Conservation (phyloP, 2,797 vertebrate genomes). For the Clamator glandarius region DNA sequence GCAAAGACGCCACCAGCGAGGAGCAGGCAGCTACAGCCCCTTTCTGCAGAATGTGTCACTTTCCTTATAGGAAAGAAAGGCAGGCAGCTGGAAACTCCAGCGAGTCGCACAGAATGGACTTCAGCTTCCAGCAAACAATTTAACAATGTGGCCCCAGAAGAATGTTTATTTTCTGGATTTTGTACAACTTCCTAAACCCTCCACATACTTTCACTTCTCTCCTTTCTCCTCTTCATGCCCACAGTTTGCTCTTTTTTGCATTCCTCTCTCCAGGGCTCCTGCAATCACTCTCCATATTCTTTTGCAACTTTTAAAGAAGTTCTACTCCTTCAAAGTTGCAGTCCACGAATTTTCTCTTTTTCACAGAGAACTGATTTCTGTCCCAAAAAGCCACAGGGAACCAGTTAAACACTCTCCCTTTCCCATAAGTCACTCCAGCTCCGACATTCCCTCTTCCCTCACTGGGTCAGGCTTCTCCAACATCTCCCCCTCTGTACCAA, state of each 20-base stretch:
- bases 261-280: not conserved
- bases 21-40: not conserved
- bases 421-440: not conserved
- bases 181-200: not conserved
- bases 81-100: not conserved
- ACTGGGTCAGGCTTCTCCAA: not conserved
- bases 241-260: not conserved
- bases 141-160: not conserved
- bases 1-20: not conserved
- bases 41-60: not conserved
- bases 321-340: not conserved
- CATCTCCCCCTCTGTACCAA: not conserved
- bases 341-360: not conserved
- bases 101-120: not conserved
- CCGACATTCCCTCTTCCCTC: not conserved
- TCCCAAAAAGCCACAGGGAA: not conserved
- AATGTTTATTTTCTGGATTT: not conserved
- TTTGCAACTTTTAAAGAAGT: not conserved
- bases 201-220: not conserved
- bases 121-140: not conserved
- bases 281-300: not conserved
- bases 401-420: not conserved
- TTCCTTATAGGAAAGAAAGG: not conserved
- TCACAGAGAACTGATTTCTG: not conserved
- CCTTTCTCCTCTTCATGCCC: not conserved